Percentiles rank a stretch among this genome's conserved stretches.
These are phyloP conservation scores for Steinernema khuongi DNA, from an alignment of 1,140 invertebrate genomes.

Conservation along the genomic window DNA sequence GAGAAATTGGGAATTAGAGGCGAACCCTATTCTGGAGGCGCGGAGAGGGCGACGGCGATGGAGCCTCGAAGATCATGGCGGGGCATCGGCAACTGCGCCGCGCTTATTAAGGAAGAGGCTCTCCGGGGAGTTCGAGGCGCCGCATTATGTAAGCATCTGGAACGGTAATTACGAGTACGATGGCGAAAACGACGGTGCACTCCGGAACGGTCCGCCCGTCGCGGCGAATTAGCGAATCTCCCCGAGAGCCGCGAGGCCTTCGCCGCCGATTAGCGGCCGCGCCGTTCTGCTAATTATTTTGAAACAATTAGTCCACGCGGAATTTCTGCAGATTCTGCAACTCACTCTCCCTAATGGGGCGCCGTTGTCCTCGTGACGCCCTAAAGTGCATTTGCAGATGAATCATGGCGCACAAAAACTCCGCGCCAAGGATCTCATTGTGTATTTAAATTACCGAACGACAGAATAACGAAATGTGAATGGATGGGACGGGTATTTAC, in stretches of 20 bases:
- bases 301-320: background rate
- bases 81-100: background rate
- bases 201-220: too few species aligned
- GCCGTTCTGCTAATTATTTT: background rate
- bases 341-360: too few species aligned
- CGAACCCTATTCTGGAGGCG: background rate
- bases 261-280: background rate
- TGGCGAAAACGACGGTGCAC: background rate
- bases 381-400: background rate
- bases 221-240: background rate
- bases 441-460: too few species aligned
- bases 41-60: background rate
- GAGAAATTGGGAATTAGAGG: background rate
- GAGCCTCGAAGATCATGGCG: background rate
- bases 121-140: background rate
- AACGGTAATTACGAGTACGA: background rate
- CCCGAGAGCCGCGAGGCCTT: background rate
- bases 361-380: too few species aligned
- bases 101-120: background rate
- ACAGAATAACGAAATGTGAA: too few species aligned
- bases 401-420: too few species aligned
- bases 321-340: background rate
- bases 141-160: constrained; percentile 2
- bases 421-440: too few species aligned
- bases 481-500: too few species aligned